Percentiles rank a stretch among this genome's conserved stretches.
Evolutionary conservation across 2,797 vertebrate genomes (phyloP).

Genomic region (Lepus townsendii): DNA sequence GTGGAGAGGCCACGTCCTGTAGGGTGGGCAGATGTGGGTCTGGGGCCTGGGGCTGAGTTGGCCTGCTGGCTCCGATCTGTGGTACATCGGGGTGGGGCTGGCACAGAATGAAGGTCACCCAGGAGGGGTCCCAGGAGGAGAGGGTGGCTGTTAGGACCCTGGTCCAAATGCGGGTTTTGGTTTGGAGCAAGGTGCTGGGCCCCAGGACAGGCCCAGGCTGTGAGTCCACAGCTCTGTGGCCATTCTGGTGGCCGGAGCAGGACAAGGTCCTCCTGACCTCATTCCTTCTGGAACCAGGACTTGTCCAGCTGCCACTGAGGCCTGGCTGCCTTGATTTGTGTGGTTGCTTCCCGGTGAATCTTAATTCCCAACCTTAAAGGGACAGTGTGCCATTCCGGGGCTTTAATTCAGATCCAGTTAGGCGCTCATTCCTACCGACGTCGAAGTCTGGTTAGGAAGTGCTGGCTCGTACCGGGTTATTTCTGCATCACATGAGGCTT

Average conservation of each 20-base stretch:
- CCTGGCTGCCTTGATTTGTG: too few relatives aligned
- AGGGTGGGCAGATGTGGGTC: rapidly evolving
- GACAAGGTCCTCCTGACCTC: not conserved
- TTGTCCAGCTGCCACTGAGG: not conserved
- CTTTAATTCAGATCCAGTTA: not conserved
- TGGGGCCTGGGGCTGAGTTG: not conserved
- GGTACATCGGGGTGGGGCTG: not conserved
- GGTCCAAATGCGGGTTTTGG: not conserved
- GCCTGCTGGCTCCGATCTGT: not conserved
- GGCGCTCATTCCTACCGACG: not conserved
- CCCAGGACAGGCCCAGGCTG: not conserved
- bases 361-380: not conserved
- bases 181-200: not conserved
- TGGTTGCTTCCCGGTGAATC: rapidly evolving
- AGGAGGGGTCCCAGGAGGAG: not conserved
- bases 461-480: slow-evolving; percentile 1
- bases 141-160: too few relatives aligned
- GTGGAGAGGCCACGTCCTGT: not conserved
- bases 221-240: not conserved
- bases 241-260: too few relatives aligned
- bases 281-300: not conserved
- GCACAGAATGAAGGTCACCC: not conserved
- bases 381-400: not conserved
- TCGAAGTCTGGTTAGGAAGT: slow-evolving; percentile 13
- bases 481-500: slow-evolving; percentile 55